Evolutionary conservation across 2,888 invertebrate genomes (phyloP).

Genomic region (Drosophila lutescens): DNA sequence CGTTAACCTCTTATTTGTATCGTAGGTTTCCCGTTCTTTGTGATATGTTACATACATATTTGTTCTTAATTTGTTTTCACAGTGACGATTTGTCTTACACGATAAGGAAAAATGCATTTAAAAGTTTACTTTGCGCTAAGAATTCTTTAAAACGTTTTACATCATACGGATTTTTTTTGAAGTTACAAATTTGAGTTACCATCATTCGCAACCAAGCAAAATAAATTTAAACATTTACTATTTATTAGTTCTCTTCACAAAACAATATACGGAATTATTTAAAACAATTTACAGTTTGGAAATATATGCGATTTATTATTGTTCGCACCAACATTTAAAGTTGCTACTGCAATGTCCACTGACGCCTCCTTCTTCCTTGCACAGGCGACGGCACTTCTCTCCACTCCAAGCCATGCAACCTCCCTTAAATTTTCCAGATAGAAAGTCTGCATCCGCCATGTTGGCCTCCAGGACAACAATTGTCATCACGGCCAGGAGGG

Average conservation of each 20-base stretch:
- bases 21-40: neutral
- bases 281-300: neutral
- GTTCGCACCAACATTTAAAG: constrained; percentile 18
- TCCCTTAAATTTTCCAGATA: constrained; percentile 14
- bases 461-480: constrained; percentile 15
- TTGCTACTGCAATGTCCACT: constrained; percentile 15
- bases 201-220: too few species aligned
- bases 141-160: too few species aligned
- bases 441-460: constrained; percentile 19
- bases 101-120: too few species aligned
- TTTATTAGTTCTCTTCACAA: too few species aligned
- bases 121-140: too few species aligned
- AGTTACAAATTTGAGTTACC: too few species aligned
- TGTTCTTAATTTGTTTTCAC: too few species aligned
- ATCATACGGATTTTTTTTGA: too few species aligned
- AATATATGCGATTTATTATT: neutral
- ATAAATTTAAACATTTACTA: too few species aligned
- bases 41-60: too few species aligned
- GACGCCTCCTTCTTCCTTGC: constrained; percentile 14
- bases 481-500: constrained; percentile 7
- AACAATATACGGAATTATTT: too few species aligned
- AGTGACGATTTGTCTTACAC: too few species aligned
- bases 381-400: constrained; percentile 16
- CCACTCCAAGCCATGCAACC: constrained; percentile 13
- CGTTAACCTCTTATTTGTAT: neutral